These are phyloP conservation scores for Erethizon dorsatum DNA, from an alignment of 2,797 vertebrate species.

Conservation along the genomic window DNA sequence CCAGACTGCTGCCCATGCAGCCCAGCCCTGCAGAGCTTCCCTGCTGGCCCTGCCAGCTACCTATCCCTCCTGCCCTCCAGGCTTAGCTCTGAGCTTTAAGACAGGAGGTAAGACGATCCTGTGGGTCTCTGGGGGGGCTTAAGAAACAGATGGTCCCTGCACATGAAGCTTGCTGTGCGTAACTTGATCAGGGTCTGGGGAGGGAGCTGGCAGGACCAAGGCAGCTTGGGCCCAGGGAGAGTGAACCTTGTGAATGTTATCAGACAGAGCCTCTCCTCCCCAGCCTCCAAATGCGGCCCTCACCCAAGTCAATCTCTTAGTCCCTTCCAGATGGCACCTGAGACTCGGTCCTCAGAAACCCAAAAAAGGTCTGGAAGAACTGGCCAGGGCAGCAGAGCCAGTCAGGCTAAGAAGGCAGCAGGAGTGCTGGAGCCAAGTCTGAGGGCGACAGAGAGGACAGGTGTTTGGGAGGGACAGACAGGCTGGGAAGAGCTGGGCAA, in stretches of 20 bases:
- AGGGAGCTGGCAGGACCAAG: slow-evolving; percentile 64
- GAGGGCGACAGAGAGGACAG: slow-evolving; percentile 72
- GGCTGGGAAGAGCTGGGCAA: neutral
- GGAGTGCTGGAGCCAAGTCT: neutral
- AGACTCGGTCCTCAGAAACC: neutral
- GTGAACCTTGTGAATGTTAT: slow-evolving; percentile 29
- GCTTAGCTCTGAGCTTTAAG: slow-evolving; percentile 82
- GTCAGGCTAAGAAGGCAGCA: slow-evolving; percentile 32
- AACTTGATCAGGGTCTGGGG: slow-evolving; percentile 77
- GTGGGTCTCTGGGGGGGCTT: slow-evolving; percentile 80
- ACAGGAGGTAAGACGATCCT: slow-evolving; percentile 88
- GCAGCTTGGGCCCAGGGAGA: slow-evolving; percentile 55
- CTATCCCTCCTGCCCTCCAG: neutral
- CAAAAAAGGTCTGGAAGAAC: neutral
- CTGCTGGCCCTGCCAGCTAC: neutral
- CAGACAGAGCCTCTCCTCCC: slow-evolving; percentile 46
- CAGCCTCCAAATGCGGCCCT: slow-evolving; percentile 59
- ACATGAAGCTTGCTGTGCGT: slow-evolving; percentile 57
- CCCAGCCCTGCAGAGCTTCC: slow-evolving; percentile 80
- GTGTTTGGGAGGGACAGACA: slow-evolving; percentile 41
- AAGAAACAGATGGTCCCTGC: slow-evolving; percentile 86
- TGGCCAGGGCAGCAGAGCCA: neutral
- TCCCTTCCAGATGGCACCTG: slow-evolving; percentile 80
- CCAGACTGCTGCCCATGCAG: slow-evolving; percentile 83
- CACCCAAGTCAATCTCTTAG: slow-evolving; percentile 49